These are phyloP conservation scores for Crioceris asparagi DNA, from an alignment of 2,888 invertebrate genomes.

Conservation along the genomic window DNA sequence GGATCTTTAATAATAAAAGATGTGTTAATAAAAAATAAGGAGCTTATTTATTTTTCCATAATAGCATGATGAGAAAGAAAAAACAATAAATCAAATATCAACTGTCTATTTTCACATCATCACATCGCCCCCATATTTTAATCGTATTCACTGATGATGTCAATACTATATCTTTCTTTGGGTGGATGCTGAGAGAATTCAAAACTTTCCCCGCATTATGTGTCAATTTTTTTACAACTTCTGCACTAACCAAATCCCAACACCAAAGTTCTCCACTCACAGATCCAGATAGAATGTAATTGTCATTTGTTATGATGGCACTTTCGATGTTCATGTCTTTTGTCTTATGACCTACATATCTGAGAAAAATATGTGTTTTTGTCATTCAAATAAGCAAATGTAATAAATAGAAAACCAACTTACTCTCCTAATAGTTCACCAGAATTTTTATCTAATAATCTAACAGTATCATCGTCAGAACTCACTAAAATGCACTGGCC, in stretches of 20 bases:
- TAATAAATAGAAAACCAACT: slow-evolving; percentile 19
- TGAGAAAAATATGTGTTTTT: slow-evolving; percentile 33
- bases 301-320: slow-evolving; percentile 73
- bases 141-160: slow-evolving; percentile 65
- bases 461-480: slow-evolving; percentile 71
- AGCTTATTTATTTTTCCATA: too few species aligned
- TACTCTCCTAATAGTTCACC: slow-evolving; percentile 65
- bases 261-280: slow-evolving; percentile 74
- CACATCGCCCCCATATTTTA: slow-evolving; percentile 52
- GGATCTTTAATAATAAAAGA: too few species aligned
- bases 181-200: slow-evolving; percentile 75
- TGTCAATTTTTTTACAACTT: slow-evolving; percentile 43
- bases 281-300: slow-evolving; percentile 81
- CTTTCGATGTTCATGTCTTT: slow-evolving; percentile 81
- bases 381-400: not conserved
- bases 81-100: too few species aligned
- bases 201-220: slow-evolving; percentile 51
- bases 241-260: slow-evolving; percentile 81
- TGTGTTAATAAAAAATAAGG: too few species aligned
- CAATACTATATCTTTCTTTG: slow-evolving; percentile 57
- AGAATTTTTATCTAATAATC: slow-evolving; percentile 79
- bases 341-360: slow-evolving; percentile 74
- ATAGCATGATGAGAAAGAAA: too few species aligned
- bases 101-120: slow-evolving; percentile 6
- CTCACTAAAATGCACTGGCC: slow-evolving; percentile 84